Evolutionary conservation across 2,113 vertebrate genomes (phyloP), one percentile per base, ranked within the genome.

Genomic region (Pseudorectes ferrugineus): DNA sequence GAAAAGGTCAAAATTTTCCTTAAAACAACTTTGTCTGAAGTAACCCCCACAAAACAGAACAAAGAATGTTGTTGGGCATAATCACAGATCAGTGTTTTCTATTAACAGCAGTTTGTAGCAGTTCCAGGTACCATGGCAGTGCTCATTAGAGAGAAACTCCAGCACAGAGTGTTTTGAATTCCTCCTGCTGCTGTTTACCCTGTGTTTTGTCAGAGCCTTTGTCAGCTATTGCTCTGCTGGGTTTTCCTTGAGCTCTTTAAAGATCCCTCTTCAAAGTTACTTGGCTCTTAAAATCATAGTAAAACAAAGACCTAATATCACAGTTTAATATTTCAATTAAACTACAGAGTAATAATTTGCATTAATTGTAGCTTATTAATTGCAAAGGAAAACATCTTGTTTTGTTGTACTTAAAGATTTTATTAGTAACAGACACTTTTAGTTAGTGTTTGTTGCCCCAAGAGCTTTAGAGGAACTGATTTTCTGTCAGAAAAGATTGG

Each of bases 401-500:
- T 97, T 94, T 92, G 88, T 71, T 92, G 92, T 91, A 89, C 79
- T 97, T 97, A 92, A 93, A n/a, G 43, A 90, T 97, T 97, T 98
- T 97, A 97, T 97, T 97, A 96, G 96, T 85, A 96, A 95, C 90
- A 95, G 94, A 92, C 74, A 59, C 76, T 96, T 95, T 97, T 96
- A 96, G 92, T 97, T 96, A 97, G 95, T 92, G 91, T 97, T 96
- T 96, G 96, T 95, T 97, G 96, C 97, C 98, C 98, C 89, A 92
- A 97, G 98, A 98, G 97, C 98, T 98, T 98, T 98, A 97, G 98
- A 97, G 98, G 95, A 97, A 99, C 98, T 98, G 99, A 99, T 99
- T 99, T 99, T 98, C 98, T 99, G 98, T 98, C 98, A 98, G 97
- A 97, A 97, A 96, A 97, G 97, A 98, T 98, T 98, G 98, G 97